These are phyloP conservation scores for Oxytorus armatus DNA, from an alignment of 2,888 invertebrate species.

Conservation along the genomic window DNA sequence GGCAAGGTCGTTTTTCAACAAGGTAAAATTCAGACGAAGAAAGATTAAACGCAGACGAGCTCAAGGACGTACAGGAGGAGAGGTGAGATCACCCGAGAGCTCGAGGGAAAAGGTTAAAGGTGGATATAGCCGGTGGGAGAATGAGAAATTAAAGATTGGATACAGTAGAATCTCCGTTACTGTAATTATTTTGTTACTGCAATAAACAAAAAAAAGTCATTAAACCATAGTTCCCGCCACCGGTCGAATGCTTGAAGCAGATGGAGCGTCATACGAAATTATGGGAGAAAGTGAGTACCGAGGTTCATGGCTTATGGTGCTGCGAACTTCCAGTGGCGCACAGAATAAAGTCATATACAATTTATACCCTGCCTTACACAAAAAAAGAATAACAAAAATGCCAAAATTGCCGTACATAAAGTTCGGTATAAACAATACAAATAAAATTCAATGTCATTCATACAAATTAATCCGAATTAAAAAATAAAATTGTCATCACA, in stretches of 20 bases:
- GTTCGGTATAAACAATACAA: no score
- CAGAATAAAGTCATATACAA: no score
- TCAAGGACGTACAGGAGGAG: constrained; percentile 14
- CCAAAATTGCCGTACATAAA: no score
- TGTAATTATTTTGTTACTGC: neutral
- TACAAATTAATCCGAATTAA: no score
- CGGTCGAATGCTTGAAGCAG: neutral
- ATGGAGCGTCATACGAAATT: neutral
- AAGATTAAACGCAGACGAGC: constrained; percentile 56
- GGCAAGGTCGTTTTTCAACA: constrained; percentile 25
- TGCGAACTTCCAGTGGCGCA: no score
- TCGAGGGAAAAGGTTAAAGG: constrained; percentile 1
- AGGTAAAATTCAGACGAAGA: constrained; percentile 52
- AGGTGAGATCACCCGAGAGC: constrained; percentile 1
- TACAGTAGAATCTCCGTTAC: constrained; percentile 11
- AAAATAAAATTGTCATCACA: no score
- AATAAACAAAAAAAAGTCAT: constrained; percentile 13
- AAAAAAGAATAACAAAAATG: no score
- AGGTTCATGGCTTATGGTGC: neutral
- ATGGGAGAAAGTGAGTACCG: neutral
- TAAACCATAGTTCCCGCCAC: neutral
- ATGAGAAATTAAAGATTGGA: constrained; percentile 11
- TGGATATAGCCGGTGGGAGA: constrained; percentile 2
- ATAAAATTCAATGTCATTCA: no score
- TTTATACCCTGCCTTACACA: no score